Conservation (phyloP, 2,113 vertebrate genomes). For the Bombycilla garrulus region DNA sequence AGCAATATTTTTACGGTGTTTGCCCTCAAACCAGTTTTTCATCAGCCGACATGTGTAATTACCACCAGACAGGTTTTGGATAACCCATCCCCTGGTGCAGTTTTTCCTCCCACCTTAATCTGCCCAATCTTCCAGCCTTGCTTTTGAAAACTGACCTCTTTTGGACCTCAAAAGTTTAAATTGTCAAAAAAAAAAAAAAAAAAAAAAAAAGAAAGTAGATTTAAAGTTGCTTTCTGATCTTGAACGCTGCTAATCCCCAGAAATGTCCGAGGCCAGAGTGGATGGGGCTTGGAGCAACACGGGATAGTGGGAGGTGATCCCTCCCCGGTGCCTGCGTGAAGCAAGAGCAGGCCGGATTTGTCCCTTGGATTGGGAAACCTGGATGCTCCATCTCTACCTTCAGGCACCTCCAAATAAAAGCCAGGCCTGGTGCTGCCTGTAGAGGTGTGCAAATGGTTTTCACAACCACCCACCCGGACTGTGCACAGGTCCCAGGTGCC, state of each 20-base stretch:
- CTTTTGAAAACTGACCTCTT: background rate
- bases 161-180: background rate
- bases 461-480: background rate
- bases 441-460: background rate
- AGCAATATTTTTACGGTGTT: constrained; percentile 10
- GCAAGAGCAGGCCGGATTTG: background rate
- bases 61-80: background rate
- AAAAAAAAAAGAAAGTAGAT: fast-evolving
- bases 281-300: background rate
- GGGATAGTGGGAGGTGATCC: background rate
- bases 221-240: background rate
- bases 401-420: background rate
- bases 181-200: fast-evolving
- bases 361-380: background rate
- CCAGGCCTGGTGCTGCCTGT: background rate
- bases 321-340: background rate
- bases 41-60: background rate
- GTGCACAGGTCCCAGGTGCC: background rate
- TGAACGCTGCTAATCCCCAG: fast-evolving
- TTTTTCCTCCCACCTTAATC: background rate
- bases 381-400: background rate
- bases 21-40: constrained; percentile 34
- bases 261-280: background rate
- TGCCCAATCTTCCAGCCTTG: background rate
- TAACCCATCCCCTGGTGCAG: background rate